Evolutionary conservation across 2,113 vertebrate genomes (phyloP).

Genomic region (Menidia beryllina): DNA sequence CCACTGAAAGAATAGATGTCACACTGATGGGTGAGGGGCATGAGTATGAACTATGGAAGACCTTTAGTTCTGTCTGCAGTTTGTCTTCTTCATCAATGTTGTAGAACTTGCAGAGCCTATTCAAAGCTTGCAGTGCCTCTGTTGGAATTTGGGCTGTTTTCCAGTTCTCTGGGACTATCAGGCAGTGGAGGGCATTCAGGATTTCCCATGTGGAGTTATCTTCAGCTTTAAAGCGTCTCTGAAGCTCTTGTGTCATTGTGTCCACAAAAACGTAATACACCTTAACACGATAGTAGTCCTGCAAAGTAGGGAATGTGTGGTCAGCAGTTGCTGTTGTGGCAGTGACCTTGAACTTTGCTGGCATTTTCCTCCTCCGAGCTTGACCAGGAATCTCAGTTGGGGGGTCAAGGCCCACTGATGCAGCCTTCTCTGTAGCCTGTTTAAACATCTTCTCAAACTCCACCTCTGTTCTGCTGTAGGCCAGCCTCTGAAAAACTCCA

Average conservation of each 20-base stretch:
- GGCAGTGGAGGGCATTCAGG: constrained; percentile 5
- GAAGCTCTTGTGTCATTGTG: neutral
- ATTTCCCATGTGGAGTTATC: neutral
- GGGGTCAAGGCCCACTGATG: neutral
- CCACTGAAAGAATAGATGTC: constrained; percentile 1
- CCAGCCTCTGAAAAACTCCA: neutral
- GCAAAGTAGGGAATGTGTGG: neutral
- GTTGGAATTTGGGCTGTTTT: neutral
- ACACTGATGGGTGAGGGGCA: neutral
- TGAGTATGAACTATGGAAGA: neutral
- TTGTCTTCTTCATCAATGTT: neutral
- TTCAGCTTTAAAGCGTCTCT: neutral
- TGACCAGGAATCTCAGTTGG: neutral
- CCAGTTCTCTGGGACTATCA: neutral
- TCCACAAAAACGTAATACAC: neutral
- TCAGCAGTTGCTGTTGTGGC: neutral
- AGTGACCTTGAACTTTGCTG: neutral
- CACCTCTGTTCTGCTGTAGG: neutral
- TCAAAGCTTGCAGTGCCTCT: neutral
- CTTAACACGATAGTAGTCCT: neutral
- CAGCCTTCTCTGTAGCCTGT: neutral
- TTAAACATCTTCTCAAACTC: neutral
- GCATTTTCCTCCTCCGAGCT: neutral
- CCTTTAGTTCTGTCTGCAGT: neutral
- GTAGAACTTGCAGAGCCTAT: neutral